Evolutionary conservation across 1,140 invertebrate genomes (phyloP).

Genomic region (Drosophila aff.): DNA sequence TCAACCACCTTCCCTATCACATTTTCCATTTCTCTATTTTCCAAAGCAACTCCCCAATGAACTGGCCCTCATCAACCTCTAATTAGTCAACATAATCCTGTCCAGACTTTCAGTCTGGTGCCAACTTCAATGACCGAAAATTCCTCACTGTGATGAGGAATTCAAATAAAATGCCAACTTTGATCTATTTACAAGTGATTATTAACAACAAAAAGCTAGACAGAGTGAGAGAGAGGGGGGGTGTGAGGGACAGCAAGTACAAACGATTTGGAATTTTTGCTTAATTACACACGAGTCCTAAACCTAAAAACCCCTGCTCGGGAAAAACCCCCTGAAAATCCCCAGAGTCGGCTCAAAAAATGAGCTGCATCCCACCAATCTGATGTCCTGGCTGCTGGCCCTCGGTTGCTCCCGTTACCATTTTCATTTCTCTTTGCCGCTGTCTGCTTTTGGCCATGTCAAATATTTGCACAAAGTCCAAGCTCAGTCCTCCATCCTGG

Average conservation of each 20-base stretch:
- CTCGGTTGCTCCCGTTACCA: not conserved
- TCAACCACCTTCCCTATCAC: not conserved
- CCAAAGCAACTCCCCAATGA: conserved; percentile 40
- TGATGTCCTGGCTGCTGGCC: not conserved
- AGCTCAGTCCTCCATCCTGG: conserved; percentile 23
- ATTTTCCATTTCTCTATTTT: not conserved
- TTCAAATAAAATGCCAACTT: conserved; percentile 75
- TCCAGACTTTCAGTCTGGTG: conserved; percentile 28
- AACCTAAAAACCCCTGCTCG: not conserved
- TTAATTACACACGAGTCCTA: conserved; percentile 73
- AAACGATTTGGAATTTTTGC: conserved; percentile 77
- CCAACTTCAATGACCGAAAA: conserved; percentile 28
- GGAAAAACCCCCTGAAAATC: conserved; percentile 25
- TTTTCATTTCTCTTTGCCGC: conserved; percentile 17
- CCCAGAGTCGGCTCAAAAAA: conserved; percentile 64
- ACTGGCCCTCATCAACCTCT: conserved; percentile 57
- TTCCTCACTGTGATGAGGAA: conserved; percentile 21
- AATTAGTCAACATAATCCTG: conserved; percentile 75
- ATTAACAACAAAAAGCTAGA: conserved; percentile 54
- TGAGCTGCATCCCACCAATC: conserved; percentile 49
- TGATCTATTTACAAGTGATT: conserved; percentile 81
- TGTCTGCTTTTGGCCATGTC: conserved; percentile 66
- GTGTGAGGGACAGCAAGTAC: conserved; percentile 37
- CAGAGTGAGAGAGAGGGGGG: not conserved
- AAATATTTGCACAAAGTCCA: conserved; percentile 78